Conservation (phyloP, 2,113 vertebrate genomes). For the Ahaetulla prasina region DNA sequence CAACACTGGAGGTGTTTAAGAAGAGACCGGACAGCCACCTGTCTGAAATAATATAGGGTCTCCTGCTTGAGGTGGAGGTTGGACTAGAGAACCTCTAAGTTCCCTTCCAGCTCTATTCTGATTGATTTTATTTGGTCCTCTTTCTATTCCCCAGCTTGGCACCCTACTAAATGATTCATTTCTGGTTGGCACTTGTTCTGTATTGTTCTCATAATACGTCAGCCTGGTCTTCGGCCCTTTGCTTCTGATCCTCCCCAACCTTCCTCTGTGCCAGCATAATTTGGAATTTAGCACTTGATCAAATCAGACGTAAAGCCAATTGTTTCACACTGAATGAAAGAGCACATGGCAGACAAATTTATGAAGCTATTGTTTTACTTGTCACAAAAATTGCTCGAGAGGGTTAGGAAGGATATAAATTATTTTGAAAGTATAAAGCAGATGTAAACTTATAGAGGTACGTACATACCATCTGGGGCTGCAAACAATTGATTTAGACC, state of each 20-base stretch:
- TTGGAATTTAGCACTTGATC: conserved; percentile 23
- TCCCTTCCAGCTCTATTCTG: too few species aligned
- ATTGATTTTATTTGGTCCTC: too few species aligned
- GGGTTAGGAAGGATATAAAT: not conserved
- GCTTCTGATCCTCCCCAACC: not conserved
- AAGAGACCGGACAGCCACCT: too few species aligned
- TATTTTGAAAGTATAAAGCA: not conserved
- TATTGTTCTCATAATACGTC: not conserved
- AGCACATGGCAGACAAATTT: conserved; percentile 41
- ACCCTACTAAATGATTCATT: not conserved
- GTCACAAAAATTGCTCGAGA: not conserved
- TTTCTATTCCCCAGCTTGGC: not conserved
- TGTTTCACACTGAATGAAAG: conserved; percentile 15
- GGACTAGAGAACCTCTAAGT: too few species aligned
- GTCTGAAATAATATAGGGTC: too few species aligned
- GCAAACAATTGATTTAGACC: not conserved
- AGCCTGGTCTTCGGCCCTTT: not conserved
- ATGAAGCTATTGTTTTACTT: conserved; percentile 39
- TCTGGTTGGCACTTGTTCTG: not conserved
- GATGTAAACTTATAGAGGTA: not conserved
- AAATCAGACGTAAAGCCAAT: not conserved
- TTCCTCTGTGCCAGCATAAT: not conserved
- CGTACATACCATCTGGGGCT: not conserved
- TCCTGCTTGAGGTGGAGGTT: too few species aligned
- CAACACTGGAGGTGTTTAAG: too few species aligned